Conservation (phyloP, 1,140 invertebrate genomes). For the Pantala flavescens region DNA sequence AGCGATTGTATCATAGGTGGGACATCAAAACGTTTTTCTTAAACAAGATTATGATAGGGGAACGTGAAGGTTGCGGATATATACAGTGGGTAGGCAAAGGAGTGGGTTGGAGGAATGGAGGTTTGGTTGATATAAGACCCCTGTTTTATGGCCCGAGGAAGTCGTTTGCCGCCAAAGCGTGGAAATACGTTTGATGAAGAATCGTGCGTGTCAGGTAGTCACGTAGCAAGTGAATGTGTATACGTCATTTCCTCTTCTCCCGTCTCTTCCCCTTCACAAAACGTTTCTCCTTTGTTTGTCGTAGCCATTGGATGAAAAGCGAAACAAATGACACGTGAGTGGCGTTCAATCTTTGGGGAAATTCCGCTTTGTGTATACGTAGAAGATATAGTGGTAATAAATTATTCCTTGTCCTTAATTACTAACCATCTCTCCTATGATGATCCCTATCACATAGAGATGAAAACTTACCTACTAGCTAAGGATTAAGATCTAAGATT, state of each 20-base stretch:
- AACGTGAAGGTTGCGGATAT: no score
- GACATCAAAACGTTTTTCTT: no score
- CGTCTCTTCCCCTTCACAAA: neutral
- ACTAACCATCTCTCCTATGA: no score
- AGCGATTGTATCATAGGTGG: no score
- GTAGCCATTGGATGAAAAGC: neutral
- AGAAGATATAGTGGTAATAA: no score
- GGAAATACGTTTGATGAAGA: constrained; percentile 1
- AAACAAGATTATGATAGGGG: no score
- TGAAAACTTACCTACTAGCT: no score
- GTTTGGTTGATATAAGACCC: neutral
- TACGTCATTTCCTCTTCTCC: neutral
- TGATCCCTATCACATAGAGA: no score
- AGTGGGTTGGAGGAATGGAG: neutral
- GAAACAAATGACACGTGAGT: neutral
- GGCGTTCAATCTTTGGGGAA: neutral
- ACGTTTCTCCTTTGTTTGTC: neutral
- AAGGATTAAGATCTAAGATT: no score
- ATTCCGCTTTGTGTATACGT: no score
- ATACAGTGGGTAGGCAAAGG: neutral
- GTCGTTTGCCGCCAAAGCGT: neutral
- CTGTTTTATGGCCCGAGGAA: neutral
- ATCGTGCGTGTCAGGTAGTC: constrained; percentile 7
- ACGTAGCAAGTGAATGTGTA: neutral
- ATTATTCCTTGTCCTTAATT: no score